Evolutionary conservation across 2,888 invertebrate genomes (phyloP).

Genomic region (Epirrita christyi): DNA sequence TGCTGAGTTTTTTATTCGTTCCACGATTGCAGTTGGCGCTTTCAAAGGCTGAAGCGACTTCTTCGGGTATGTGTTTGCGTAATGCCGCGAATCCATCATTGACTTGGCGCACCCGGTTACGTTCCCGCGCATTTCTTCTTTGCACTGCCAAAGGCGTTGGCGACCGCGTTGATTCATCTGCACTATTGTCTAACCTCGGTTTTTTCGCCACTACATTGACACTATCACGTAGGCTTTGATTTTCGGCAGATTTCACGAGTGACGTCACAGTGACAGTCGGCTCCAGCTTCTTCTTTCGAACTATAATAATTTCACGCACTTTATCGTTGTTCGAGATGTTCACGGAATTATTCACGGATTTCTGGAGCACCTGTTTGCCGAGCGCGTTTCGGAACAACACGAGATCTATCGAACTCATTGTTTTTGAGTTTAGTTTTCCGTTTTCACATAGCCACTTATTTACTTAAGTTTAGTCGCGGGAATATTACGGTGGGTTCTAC

Average conservation of each 20-base stretch:
- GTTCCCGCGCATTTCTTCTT: constrained; percentile 95
- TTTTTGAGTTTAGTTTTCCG: constrained; percentile 21
- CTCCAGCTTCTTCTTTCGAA: constrained; percentile 80
- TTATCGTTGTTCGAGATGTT: constrained; percentile 80
- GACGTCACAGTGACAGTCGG: constrained; percentile 75
- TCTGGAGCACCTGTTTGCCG: constrained; percentile 87
- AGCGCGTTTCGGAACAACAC: constrained; percentile 86
- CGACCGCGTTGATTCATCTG: constrained; percentile 75
- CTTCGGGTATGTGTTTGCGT: constrained; percentile 93
- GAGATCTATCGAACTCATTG: constrained; percentile 84
- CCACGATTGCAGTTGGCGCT: constrained; percentile 87
- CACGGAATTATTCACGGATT: constrained; percentile 85
- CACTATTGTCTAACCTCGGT: constrained; percentile 72
- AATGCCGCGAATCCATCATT: constrained; percentile 96
- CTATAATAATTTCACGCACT: constrained; percentile 80
- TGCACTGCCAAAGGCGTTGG: constrained; percentile 93
- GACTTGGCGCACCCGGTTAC: constrained; percentile 96
- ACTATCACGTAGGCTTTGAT: constrained; percentile 42
- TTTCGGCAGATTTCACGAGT: constrained; percentile 68
- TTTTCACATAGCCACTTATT: constrained; percentile 69
- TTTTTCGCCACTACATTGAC: constrained; percentile 58
- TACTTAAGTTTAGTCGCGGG: constrained; percentile 59
- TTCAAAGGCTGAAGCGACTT: constrained; percentile 89
- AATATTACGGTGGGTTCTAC: too few species aligned
- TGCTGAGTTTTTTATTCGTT: constrained; percentile 91